Conservation (phyloP, 2,113 vertebrate species). For the Narcine bancroftii region DNA sequence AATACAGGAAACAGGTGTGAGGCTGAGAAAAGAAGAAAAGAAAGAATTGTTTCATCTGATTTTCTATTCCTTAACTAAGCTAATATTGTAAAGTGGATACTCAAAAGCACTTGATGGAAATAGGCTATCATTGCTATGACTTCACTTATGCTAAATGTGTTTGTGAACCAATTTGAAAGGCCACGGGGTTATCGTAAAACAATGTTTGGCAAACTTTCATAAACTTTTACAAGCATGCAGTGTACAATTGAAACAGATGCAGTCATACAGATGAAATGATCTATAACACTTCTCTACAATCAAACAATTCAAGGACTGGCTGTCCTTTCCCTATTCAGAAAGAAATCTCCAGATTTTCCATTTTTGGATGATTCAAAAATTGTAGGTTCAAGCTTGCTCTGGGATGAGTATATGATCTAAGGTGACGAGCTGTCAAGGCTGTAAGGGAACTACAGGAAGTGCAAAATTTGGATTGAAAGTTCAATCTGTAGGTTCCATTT, state of each 20-base stretch:
- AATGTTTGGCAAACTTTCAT: background rate
- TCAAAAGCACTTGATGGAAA: background rate
- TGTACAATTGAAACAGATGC: background rate
- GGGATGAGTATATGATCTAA: background rate
- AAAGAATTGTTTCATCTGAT: background rate
- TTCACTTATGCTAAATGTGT: background rate
- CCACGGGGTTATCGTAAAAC: background rate
- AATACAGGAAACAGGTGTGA: slow-evolving; percentile 36
- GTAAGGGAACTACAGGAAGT: background rate
- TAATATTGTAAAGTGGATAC: background rate
- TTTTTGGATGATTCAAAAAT: background rate
- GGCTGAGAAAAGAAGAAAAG: slow-evolving; percentile 26
- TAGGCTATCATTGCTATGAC: background rate
- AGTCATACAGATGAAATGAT: background rate
- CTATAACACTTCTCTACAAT: background rate
- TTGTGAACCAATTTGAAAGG: background rate
- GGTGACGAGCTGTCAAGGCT: background rate
- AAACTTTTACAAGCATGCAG: background rate
- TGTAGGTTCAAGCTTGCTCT: background rate
- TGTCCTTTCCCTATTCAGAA: background rate
- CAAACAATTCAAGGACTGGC: background rate
- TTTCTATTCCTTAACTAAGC: background rate
- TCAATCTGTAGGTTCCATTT: too few relatives aligned
- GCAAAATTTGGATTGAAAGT: too few relatives aligned
- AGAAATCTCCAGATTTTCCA: background rate